Evolutionary conservation across 2,797 vertebrate genomes (phyloP).

Genomic region (Bovichtus variegatus): DNA sequence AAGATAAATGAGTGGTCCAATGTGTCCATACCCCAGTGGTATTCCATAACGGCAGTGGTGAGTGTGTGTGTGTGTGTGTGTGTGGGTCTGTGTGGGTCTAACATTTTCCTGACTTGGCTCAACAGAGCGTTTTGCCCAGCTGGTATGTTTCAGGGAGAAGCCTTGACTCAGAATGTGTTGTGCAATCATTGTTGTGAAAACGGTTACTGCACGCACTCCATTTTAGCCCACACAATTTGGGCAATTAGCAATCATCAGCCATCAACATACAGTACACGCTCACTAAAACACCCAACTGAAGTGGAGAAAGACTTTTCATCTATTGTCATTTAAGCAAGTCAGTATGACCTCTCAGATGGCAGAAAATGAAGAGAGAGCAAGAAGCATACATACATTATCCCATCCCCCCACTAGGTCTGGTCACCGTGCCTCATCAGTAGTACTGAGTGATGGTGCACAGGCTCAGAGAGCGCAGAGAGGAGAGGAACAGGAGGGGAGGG

Average conservation of each 20-base stretch:
- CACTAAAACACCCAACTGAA: constrained; percentile 35
- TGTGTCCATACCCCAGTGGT: constrained; percentile 24
- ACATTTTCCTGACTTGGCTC: constrained; percentile 50
- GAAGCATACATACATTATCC: constrained; percentile 52
- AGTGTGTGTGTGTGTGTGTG: constrained; percentile 33
- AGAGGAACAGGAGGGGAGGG: constrained; percentile 59
- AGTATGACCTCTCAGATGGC: constrained; percentile 10
- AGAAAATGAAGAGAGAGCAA: constrained; percentile 37
- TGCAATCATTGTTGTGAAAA: constrained; percentile 64
- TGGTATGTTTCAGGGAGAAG: constrained; percentile 50
- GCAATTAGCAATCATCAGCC: constrained; percentile 24
- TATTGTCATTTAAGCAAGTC: constrained; percentile 22
- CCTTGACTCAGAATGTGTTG: constrained; percentile 62
- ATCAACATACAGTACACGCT: constrained; percentile 15
- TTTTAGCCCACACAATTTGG: constrained; percentile 37
- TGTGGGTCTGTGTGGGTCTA: constrained; percentile 35
- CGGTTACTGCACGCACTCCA: constrained; percentile 30
- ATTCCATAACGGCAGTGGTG: constrained; percentile 27
- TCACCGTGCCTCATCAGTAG: constrained; percentile 77
- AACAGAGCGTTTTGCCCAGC: constrained; percentile 35
- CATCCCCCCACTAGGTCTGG: constrained; percentile 72
- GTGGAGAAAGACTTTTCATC: constrained; percentile 4
- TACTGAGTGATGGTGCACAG: constrained; percentile 80
- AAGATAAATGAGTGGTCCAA: constrained; percentile 37
- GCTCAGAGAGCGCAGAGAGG: constrained; percentile 68